Evolutionary conservation across 2,888 invertebrate species (phyloP), one percentile per base, ranked within the genome.

Genomic region (Folsomia manolachei): DNA sequence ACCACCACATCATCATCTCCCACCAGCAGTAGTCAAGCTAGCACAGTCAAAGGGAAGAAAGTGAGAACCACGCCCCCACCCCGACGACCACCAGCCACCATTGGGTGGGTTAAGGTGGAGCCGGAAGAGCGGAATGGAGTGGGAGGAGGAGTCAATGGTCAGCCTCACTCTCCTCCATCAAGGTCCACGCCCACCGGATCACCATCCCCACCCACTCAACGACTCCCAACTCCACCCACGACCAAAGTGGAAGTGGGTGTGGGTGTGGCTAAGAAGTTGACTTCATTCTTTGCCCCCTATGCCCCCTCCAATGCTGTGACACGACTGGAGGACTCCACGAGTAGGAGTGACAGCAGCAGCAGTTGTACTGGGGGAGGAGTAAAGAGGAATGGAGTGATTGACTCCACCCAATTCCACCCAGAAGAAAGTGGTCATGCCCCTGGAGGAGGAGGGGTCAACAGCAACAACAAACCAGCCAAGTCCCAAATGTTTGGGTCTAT

Each of bases 181-280:
- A 79, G 79, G 60, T 80, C 78, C n/a, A 80, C 80, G 0, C 79
- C 80, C 68, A 80, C 81, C 19, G n/a, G n/a, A n/a, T n/a, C n/a
- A 78, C 78, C 11, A 81, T 73, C 60, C 75, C 79, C 60, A 81
- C 78, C 27, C n/a, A n/a, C n/a, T n/a, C n/a, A n/a, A 81, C 81
- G 23, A 19, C 18, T 14, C n/a, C 26, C 64, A 27, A 64, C 39
- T 2, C 39, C 21, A 23, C 63, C 52, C 19, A 39, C 60, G 4
- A 4, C 23, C n/a, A 7, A 4, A 21, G 60, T 60, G 23, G 60
- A 4, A 11, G 23, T 60, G 19, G 23, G 4, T n/a, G 51, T 51
- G 9, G 14, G 51, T 51, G n/a, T n/a, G n/a, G n/a, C n/a, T n/a
- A n/a, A 9, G 25, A 63, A 63, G 27, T 26, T 27, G 7, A 63